These are phyloP conservation scores for Caenorhabditis sp. DNA, from an alignment of 2,888 invertebrate genomes.

Conservation along the genomic window DNA sequence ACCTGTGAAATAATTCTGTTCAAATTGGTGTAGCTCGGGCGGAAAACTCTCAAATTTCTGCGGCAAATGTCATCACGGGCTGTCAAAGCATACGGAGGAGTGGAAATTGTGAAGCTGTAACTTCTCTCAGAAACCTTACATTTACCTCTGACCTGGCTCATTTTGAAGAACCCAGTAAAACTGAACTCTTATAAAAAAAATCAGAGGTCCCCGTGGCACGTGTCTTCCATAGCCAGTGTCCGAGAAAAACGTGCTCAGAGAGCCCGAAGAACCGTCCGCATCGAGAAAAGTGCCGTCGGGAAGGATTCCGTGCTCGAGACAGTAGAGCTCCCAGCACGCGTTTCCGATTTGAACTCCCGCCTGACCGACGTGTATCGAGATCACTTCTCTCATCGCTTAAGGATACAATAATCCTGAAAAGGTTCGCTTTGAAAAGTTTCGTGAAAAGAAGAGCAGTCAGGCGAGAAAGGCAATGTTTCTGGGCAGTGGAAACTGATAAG, in stretches of 20 bases:
- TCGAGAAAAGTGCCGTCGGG: slow-evolving; percentile 79
- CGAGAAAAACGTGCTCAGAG: slow-evolving; percentile 87
- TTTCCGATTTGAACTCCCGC: slow-evolving; percentile 79
- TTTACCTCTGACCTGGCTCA: no score
- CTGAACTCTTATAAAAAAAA: slow-evolving; percentile 67
- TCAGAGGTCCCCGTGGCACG: slow-evolving; percentile 77
- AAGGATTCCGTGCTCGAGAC: slow-evolving; percentile 82
- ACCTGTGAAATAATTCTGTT: slow-evolving; percentile 90
- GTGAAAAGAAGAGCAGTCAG: not conserved
- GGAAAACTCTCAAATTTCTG: slow-evolving; percentile 80
- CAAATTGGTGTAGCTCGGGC: slow-evolving; percentile 90
- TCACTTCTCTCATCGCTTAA: slow-evolving; percentile 51
- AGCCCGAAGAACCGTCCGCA: slow-evolving; percentile 82
- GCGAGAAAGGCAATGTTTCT: slow-evolving; percentile 11
- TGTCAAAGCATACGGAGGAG: slow-evolving; percentile 97
- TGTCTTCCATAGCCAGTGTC: slow-evolving; percentile 84
- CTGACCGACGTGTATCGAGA: slow-evolving; percentile 51
- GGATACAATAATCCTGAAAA: no score
- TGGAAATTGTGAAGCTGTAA: no score
- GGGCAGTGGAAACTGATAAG: slow-evolving; percentile 21
- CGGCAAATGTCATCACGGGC: slow-evolving; percentile 93
- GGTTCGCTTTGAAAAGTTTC: not conserved
- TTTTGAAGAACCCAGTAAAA: no score
- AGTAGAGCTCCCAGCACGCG: slow-evolving; percentile 83
- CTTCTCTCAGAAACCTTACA: no score